Percentiles rank a stretch among this genome's conserved stretches.
Conservation (phyloP, 2,797 vertebrate genomes). For the Pseudocheirus occidentalis region DNA sequence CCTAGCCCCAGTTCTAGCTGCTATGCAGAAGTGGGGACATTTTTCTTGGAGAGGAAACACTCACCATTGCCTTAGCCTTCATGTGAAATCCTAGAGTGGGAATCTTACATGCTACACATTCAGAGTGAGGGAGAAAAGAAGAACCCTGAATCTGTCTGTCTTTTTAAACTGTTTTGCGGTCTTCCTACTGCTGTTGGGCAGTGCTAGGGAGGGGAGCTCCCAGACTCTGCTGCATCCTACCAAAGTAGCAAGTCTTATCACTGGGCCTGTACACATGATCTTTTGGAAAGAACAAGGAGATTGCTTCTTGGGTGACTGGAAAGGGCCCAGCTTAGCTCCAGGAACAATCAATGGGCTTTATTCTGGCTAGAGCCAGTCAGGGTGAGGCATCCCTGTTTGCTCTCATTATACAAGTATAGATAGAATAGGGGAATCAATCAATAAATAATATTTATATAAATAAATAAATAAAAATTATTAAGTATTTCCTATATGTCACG, state of each 20-base stretch:
- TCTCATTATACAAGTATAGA: not conserved
- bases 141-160: not conserved
- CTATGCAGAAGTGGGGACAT: not conserved
- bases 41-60: not conserved
- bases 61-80: not conserved
- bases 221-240: not conserved
- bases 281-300: not conserved
- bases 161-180: not conserved
- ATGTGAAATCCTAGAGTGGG: not conserved
- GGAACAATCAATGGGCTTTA: not conserved
- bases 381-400: not conserved
- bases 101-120: not conserved
- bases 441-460: too few species aligned
- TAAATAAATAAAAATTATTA: too few species aligned
- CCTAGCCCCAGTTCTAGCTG: not conserved
- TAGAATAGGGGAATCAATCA: not conserved
- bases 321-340: not conserved
- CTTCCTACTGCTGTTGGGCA: not conserved
- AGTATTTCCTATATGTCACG: not conserved
- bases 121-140: not conserved
- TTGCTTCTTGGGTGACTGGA: not conserved
- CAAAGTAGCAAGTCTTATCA: not conserved
- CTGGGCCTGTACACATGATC: not conserved
- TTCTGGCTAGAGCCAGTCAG: not conserved
- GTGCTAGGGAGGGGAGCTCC: not conserved